phyloP scores from a whole-genome alignment of 2,113 vertebrate species.

The Symphodus melops region DNA sequence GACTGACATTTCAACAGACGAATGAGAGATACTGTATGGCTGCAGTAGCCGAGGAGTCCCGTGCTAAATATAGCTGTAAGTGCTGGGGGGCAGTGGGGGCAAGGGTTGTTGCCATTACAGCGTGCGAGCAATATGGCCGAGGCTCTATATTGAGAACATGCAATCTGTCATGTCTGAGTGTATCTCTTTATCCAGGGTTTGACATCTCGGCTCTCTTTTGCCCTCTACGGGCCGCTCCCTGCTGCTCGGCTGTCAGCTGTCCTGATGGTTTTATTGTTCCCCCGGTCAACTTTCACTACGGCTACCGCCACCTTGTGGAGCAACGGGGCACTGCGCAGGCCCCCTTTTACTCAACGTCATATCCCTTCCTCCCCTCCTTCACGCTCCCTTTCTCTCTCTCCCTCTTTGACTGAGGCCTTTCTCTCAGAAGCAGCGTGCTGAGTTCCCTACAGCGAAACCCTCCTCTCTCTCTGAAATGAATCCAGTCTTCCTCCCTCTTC shows the following conservation, averaged over 20 bases:
- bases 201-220: constrained; percentile 74
- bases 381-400: constrained; percentile 57
- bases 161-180: constrained; percentile 76
- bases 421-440: constrained; percentile 52
- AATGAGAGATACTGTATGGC: constrained; percentile 47
- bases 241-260: constrained; percentile 66
- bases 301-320: constrained; percentile 78
- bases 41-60: constrained; percentile 43
- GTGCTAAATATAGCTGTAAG: constrained; percentile 71
- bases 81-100: constrained; percentile 40
- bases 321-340: constrained; percentile 1
- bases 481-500: constrained; percentile 47
- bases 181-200: constrained; percentile 77
- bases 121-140: constrained; percentile 60
- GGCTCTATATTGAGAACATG: constrained; percentile 80
- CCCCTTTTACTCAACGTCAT: constrained; percentile 37
- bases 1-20: constrained; percentile 35
- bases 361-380: constrained; percentile 32
- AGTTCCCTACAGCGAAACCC: constrained; percentile 46
- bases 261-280: constrained; percentile 75
- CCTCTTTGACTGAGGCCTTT: constrained; percentile 57
- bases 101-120: constrained; percentile 62
- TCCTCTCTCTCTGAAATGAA: constrained; percentile 62
- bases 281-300: constrained; percentile 37
- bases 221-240: constrained; percentile 70